Evolutionary conservation across 2,113 vertebrate species (phyloP).

Genomic region (Equus quagga): DNA sequence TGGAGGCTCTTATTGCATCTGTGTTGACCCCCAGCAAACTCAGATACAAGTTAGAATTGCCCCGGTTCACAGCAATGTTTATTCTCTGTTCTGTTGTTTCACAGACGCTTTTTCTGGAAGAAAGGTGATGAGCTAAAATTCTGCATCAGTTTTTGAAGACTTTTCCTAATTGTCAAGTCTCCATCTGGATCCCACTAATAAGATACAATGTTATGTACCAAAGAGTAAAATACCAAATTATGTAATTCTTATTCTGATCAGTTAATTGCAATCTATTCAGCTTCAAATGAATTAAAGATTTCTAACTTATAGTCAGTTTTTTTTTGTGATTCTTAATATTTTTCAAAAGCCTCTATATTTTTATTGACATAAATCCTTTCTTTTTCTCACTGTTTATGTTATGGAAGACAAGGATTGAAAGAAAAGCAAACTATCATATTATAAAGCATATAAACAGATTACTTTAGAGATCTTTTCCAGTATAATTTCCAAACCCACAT

Average conservation of each 20-base stretch:
- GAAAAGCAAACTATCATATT: conserved; percentile 6
- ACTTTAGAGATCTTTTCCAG: background rate
- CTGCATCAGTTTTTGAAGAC: background rate
- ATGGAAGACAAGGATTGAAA: background rate
- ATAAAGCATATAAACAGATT: background rate
- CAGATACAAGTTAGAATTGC: background rate
- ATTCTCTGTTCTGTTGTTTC: background rate
- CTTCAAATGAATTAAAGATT: conserved; percentile 39
- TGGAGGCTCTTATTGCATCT: background rate
- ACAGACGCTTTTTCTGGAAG: background rate
- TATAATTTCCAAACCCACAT: background rate
- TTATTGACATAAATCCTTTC: background rate
- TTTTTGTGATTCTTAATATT: conserved; percentile 10
- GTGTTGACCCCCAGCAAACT: background rate
- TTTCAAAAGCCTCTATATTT: background rate
- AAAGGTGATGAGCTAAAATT: conserved; percentile 4
- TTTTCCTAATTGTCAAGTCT: background rate
- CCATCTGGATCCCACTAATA: background rate
- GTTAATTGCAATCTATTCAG: background rate
- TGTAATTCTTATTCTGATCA: background rate
- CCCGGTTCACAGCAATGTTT: background rate
- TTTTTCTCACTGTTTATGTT: background rate
- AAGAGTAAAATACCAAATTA: conserved; percentile 31
- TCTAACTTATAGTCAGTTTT: background rate
- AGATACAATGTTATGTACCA: background rate